Conservation (phyloP, 2,888 invertebrate genomes). For the Bruchidius siliquastri region DNA sequence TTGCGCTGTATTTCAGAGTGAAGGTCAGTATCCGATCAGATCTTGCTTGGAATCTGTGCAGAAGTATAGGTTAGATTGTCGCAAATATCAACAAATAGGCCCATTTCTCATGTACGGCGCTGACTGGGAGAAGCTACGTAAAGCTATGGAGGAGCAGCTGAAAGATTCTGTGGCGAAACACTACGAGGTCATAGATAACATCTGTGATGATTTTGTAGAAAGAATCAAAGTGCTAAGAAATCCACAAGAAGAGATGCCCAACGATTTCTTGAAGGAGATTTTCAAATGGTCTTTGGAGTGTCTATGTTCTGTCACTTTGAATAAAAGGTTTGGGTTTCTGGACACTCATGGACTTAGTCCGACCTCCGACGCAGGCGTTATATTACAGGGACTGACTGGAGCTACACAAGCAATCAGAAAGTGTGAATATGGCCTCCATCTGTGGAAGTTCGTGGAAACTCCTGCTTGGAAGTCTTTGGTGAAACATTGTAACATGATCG, state of each 20-base stretch:
- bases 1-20: slow-evolving; percentile 56
- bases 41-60: slow-evolving; percentile 61
- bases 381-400: slow-evolving; percentile 54
- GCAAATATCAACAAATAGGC: slow-evolving; percentile 53
- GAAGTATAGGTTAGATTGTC: slow-evolving; percentile 55
- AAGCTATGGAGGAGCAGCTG: slow-evolving; percentile 50
- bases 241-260: slow-evolving; percentile 59
- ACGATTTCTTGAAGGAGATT: slow-evolving; percentile 55
- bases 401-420: slow-evolving; percentile 57
- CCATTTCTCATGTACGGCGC: slow-evolving; percentile 54
- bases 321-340: slow-evolving; percentile 60
- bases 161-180: slow-evolving; percentile 46
- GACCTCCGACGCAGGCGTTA: slow-evolving; percentile 54
- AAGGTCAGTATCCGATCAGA: slow-evolving; percentile 56
- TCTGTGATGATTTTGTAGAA: slow-evolving; percentile 44
- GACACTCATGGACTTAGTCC: slow-evolving; percentile 49
- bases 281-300: slow-evolving; percentile 68
- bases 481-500: slow-evolving; percentile 57
- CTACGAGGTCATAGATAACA: slow-evolving; percentile 39
- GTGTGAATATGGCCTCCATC: slow-evolving; percentile 55
- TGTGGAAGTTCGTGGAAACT: slow-evolving; percentile 63
- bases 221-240: slow-evolving; percentile 56
- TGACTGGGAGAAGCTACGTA: slow-evolving; percentile 57
- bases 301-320: slow-evolving; percentile 53
- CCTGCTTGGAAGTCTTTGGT: slow-evolving; percentile 56